Conservation (phyloP, 1,140 invertebrate species). For the Pachypeltis micranthus region DNA sequence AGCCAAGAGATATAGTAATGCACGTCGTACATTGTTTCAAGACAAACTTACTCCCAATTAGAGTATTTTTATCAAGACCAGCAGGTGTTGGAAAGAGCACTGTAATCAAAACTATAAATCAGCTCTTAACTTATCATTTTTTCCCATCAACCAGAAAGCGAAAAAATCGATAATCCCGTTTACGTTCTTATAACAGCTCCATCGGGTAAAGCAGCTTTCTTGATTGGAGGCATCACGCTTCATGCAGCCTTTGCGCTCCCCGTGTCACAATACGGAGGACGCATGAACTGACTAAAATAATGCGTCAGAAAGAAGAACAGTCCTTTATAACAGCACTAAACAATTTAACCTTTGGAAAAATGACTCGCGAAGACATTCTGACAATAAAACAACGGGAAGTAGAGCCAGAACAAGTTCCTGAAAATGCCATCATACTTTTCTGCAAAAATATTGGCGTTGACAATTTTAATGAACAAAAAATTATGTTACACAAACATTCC, state of each 20-base stretch:
- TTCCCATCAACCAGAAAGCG: too few species aligned
- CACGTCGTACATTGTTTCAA: background rate
- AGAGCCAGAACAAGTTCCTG: too few species aligned
- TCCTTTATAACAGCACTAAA: slow-evolving; percentile 18
- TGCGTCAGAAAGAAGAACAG: slow-evolving; percentile 22
- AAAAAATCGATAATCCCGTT: background rate
- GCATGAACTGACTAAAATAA: slow-evolving; percentile 21
- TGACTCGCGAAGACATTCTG: too few species aligned
- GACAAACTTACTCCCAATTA: background rate
- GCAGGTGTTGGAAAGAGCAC: background rate
- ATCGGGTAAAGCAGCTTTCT: background rate
- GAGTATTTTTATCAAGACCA: slow-evolving; percentile 7
- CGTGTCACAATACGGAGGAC: background rate
- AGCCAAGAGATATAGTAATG: background rate
- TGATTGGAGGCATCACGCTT: background rate
- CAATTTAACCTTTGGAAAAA: slow-evolving; percentile 14
- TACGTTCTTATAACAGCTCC: background rate
- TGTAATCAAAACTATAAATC: background rate
- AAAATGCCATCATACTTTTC: too few species aligned
- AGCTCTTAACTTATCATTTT: background rate
- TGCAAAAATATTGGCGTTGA: too few species aligned
- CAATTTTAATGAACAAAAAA: too few species aligned
- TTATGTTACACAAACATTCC: too few species aligned
- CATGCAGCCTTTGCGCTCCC: slow-evolving; percentile 8
- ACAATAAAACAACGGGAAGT: too few species aligned